Conservation (phyloP, 2,113 vertebrate species). For the Pimephales promelas region DNA sequence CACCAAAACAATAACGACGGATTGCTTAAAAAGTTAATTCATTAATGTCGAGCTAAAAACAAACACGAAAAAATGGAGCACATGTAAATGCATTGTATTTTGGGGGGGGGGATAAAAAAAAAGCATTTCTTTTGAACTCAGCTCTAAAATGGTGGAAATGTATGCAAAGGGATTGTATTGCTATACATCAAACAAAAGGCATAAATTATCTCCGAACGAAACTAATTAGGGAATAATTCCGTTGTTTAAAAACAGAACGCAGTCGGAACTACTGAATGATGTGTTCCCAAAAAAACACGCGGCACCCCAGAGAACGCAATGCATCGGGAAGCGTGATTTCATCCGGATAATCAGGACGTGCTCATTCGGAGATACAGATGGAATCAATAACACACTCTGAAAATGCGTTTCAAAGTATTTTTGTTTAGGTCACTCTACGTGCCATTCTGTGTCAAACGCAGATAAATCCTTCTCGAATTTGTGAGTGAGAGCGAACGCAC, state of each 20-base stretch:
- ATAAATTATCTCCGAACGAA: slow-evolving; percentile 73
- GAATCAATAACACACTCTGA: slow-evolving; percentile 2
- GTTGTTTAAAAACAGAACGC: slow-evolving; percentile 72
- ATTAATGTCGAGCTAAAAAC: slow-evolving; percentile 74
- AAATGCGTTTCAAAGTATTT: slow-evolving; percentile 67
- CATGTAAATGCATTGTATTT: slow-evolving; percentile 73
- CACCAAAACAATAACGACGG: slow-evolving; percentile 71
- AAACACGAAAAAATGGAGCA: slow-evolving; percentile 75
- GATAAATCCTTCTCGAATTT: slow-evolving; percentile 87
- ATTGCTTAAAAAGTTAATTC: slow-evolving; percentile 81
- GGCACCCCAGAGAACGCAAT: slow-evolving; percentile 65
- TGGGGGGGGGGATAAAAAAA: slow-evolving; percentile 59
- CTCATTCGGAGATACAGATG: neutral
- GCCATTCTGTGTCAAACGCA: slow-evolving; percentile 83
- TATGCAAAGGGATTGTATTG: slow-evolving; percentile 72
- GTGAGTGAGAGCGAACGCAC: slow-evolving; percentile 80
- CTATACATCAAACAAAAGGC: slow-evolving; percentile 73
- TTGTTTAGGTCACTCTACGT: slow-evolving; percentile 78
- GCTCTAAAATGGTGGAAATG: slow-evolving; percentile 72
- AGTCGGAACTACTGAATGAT: slow-evolving; percentile 71
- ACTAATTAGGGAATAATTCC: slow-evolving; percentile 79
- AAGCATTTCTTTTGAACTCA: slow-evolving; percentile 78
- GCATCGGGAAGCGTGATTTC: slow-evolving; percentile 49
- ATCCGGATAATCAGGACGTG: slow-evolving; percentile 57
- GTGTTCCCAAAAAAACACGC: slow-evolving; percentile 66